Conservation (phyloP, 2,888 invertebrate genomes). For the Drosophila glabriapex region DNA sequence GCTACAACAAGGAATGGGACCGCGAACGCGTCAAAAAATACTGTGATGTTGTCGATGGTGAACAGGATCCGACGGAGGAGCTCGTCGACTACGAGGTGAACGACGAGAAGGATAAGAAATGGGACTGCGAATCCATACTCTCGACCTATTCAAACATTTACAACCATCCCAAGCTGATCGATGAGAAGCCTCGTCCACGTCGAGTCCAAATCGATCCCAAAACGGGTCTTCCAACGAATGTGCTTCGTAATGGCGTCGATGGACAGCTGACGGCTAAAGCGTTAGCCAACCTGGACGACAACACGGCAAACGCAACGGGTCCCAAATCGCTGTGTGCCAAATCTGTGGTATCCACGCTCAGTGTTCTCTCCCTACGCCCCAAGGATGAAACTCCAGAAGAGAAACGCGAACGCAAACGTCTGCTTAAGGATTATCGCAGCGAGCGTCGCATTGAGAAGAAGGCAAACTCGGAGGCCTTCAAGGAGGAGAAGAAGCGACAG, state of each 20-base stretch:
- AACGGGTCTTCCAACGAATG: constrained; percentile 91
- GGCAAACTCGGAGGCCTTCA: constrained; percentile 92
- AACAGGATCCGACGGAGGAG: constrained; percentile 87
- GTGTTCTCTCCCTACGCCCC: constrained; percentile 89
- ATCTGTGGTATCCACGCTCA: constrained; percentile 89
- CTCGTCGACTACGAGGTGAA: constrained; percentile 88
- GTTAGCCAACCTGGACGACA: constrained; percentile 88
- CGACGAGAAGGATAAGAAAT: constrained; percentile 89
- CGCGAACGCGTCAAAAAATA: constrained; percentile 84
- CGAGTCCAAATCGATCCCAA: constrained; percentile 89
- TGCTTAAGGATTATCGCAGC: constrained; percentile 91
- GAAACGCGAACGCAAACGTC: constrained; percentile 90
- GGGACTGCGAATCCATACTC: constrained; percentile 96
- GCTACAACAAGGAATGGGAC: constrained; percentile 88
- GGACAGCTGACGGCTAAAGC: constrained; percentile 90
- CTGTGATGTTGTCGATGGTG: constrained; percentile 83
- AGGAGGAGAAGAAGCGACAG: constrained; percentile 93
- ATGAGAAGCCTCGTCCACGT: constrained; percentile 88
- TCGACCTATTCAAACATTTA: constrained; percentile 96
- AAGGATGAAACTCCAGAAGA: constrained; percentile 93
- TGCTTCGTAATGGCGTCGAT: constrained; percentile 87
- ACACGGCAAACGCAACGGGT: constrained; percentile 81
- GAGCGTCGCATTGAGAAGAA: constrained; percentile 93
- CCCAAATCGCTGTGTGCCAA: constrained; percentile 88
- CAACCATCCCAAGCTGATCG: constrained; percentile 95